phyloP scores from a whole-genome alignment of 2,888 invertebrate species.

The Lochmaea crataegi region DNA sequence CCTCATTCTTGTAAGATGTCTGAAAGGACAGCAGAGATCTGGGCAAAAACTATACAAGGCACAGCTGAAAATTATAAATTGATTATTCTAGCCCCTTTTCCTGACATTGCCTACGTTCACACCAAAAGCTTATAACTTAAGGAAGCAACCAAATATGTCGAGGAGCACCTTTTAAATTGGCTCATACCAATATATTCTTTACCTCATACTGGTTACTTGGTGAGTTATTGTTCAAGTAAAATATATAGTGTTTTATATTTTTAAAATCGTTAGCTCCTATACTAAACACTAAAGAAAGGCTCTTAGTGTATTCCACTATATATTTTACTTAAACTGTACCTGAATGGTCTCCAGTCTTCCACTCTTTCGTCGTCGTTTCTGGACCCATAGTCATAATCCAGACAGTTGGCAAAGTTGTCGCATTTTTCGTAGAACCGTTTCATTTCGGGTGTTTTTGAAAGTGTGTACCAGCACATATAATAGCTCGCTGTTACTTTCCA shows the following conservation, averaged over 20 bases:
- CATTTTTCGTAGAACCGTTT: slow-evolving; percentile 69
- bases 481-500: slow-evolving; percentile 74
- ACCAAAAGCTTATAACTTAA: no score
- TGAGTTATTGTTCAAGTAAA: no score
- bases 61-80: slow-evolving; percentile 66
- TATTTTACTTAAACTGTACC: slow-evolving; percentile 7
- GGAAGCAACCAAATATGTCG: no score
- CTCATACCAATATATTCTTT: no score
- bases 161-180: no score
- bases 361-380: slow-evolving; percentile 69
- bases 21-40: slow-evolving; percentile 72
- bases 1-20: slow-evolving; percentile 62
- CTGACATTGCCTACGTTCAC: no score
- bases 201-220: no score
- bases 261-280: no score
- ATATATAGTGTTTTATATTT: no score
- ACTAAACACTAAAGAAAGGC: no score
- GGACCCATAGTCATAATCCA: slow-evolving; percentile 63
- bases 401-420: slow-evolving; percentile 73
- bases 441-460: slow-evolving; percentile 68
- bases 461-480: slow-evolving; percentile 77
- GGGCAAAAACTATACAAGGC: slow-evolving; percentile 73
- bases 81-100: not conserved
- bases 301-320: no score
- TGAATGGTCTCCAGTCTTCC: slow-evolving; percentile 64